Evolutionary conservation across 2,888 invertebrate genomes (phyloP).

Genomic region (Chloromyia formosa): DNA sequence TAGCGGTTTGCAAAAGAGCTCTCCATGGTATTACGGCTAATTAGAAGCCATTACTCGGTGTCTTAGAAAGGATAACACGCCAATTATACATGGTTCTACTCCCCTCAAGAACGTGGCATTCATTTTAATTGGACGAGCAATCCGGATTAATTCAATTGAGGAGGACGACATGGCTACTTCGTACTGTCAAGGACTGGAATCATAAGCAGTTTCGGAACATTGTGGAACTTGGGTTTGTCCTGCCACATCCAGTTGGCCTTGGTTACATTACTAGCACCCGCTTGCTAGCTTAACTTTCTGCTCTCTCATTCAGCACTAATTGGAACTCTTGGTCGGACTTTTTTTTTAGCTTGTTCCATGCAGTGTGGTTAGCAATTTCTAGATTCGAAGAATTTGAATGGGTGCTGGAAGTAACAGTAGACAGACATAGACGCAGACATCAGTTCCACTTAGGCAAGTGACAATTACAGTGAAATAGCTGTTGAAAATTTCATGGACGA

Average conservation of each 20-base stretch:
- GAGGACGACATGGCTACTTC: background rate
- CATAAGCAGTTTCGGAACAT: too few species aligned
- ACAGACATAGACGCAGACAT: background rate
- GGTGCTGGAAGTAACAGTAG: too few species aligned
- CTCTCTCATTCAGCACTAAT: background rate
- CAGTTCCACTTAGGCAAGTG: background rate
- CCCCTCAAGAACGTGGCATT: background rate
- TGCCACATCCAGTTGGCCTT: too few species aligned
- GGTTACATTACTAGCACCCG: too few species aligned
- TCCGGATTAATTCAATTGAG: background rate
- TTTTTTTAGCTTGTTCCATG: background rate
- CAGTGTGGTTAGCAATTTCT: background rate
- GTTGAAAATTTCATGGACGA: background rate
- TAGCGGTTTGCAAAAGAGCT: constrained; percentile 19
- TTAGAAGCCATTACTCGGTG: constrained; percentile 19
- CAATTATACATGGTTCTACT: background rate
- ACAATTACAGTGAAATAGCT: background rate
- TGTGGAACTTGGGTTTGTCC: too few species aligned
- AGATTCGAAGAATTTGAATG: background rate
- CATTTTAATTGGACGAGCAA: background rate
- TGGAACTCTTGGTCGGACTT: background rate
- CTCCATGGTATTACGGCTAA: constrained; percentile 25
- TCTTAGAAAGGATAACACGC: constrained; percentile 11
- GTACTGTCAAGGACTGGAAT: background rate
- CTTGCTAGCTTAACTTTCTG: too few species aligned